Evolutionary conservation across 2,888 invertebrate species (phyloP), one percentile per base, ranked within the genome.

Genomic region (Diogma glabrata): DNA sequence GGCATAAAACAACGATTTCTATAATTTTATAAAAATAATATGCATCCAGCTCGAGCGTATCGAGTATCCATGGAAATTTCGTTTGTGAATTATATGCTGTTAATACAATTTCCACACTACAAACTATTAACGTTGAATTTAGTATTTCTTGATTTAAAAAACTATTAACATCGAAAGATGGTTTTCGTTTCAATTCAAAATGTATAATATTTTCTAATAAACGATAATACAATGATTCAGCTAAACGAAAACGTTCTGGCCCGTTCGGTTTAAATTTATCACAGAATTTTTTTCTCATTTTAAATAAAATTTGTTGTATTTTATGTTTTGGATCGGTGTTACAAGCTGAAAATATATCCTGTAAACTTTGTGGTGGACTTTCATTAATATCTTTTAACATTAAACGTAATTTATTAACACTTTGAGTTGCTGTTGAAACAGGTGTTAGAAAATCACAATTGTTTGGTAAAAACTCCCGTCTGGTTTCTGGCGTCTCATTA

Each of bases 21-120:
- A 99, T 94, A 40, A 97, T 87, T 74, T 94, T 93, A 68, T 92
- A 93, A 71, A 99, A 97, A 66, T 92, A 80, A 68, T 89, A 91
- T 0, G 95, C 82, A 59, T 87, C 82, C 51, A 97, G 72, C 47
- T 81, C 77, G 59, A 92, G 81, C 43, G 85, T 81, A 30, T 87
- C 81, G 50, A 96, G 73, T 56, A 95, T 84, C 84, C 94, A 90
- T 0, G 96, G 95, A 66, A 96, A 96, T 57, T 83, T 78, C 53
- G 87, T 85, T 54, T 84, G 83, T 9, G 84, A 79, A 60, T 86
- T 86, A 69, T 93, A 93, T 0, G 93, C 88, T 68, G 87, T 89
- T 33, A 95, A 77, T 0, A 95, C 90, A 56, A 96, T 89, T 71
- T 96, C 94, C 48, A 93, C 75, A 64, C 89, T 90, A 64, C 93